phyloP scores from a whole-genome alignment of 1,140 invertebrate genomes.

The Tetramorium simillimum region DNA sequence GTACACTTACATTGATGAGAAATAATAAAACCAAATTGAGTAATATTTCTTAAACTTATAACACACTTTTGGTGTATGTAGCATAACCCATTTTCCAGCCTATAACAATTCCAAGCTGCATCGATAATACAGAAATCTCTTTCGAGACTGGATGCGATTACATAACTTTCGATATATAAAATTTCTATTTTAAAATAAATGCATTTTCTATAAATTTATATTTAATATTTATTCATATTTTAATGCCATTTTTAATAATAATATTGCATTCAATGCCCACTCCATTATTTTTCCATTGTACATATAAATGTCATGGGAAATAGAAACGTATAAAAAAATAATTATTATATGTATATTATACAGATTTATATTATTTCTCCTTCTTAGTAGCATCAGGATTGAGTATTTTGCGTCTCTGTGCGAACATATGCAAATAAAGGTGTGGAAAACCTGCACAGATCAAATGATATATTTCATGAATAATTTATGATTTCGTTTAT shows the following conservation, averaged over 20 bases:
- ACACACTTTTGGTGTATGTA: not conserved
- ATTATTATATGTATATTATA: not conserved
- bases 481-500: not conserved
- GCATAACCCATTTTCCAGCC: not conserved
- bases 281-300: not conserved
- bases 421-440: constrained; percentile 94
- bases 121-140: constrained; percentile 20
- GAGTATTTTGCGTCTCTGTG: constrained; percentile 94
- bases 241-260: not conserved
- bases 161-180: not conserved
- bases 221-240: not conserved
- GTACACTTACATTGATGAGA: not conserved
- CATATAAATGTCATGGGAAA: not conserved
- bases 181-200: not conserved
- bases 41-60: not conserved
- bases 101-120: not conserved
- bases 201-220: not conserved
- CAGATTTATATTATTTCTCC: constrained; percentile 45
- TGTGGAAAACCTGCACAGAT: constrained; percentile 91
- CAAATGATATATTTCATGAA: constrained; percentile 37
- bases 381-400: constrained; percentile 7
- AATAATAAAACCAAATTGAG: not conserved
- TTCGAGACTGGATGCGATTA: not conserved
- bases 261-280: not conserved
- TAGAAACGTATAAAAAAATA: not conserved